These are phyloP conservation scores for Arrhamphus sclerolepis DNA, from an alignment of 2,797 vertebrate species.

Conservation along the genomic window DNA sequence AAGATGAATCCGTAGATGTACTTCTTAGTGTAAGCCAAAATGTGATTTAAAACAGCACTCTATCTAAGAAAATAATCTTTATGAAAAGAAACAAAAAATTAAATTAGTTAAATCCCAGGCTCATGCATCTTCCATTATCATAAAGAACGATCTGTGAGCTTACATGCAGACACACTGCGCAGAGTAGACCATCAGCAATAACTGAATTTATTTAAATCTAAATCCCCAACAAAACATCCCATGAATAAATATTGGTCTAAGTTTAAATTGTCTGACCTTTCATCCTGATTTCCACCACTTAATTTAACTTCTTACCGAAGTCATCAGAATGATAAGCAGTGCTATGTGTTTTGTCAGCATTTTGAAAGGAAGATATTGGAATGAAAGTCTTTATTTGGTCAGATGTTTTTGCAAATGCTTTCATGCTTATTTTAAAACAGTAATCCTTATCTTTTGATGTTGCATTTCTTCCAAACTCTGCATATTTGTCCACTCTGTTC, in stretches of 20 bases:
- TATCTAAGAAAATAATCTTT: slow-evolving; percentile 14
- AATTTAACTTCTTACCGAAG: slow-evolving; percentile 15
- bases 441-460: no score
- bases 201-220: slow-evolving; percentile 15
- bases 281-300: slow-evolving; percentile 11
- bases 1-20: slow-evolving; percentile 27
- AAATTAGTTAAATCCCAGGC: no score
- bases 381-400: no score
- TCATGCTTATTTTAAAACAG: no score
- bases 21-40: slow-evolving; percentile 23
- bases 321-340: not conserved
- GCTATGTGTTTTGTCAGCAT: no score
- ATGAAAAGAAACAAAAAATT: no score
- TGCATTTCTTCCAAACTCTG: no score
- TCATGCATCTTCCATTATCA: slow-evolving; percentile 18
- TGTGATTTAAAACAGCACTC: slow-evolving; percentile 41
- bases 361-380: no score
- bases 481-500: no score
- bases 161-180: slow-evolving; percentile 26
- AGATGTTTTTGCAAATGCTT: no score
- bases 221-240: slow-evolving; percentile 27
- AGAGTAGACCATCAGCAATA: not conserved
- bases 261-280: slow-evolving; percentile 28
- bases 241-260: slow-evolving; percentile 24
- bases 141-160: no score